These are phyloP conservation scores for Acanthosepion pharaonis DNA, from an alignment of 2,888 invertebrate genomes.

Conservation along the genomic window DNA sequence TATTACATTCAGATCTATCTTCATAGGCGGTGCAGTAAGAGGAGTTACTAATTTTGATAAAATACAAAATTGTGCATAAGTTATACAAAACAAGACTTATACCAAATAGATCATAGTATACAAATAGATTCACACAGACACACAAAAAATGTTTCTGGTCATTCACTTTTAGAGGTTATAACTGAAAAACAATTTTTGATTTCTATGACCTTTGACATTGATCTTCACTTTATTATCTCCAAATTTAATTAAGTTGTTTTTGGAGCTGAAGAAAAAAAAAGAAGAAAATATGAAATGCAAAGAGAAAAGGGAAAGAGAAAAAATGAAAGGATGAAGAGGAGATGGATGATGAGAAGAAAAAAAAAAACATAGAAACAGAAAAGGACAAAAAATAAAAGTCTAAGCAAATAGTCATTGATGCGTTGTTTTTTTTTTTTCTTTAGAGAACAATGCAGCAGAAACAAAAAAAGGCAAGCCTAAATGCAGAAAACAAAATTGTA, in stretches of 20 bases:
- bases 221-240: neutral
- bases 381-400: neutral
- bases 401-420: neutral
- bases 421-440: neutral
- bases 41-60: too few relatives aligned
- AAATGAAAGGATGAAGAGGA: neutral
- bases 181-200: neutral
- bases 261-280: neutral
- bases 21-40: too few relatives aligned
- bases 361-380: neutral
- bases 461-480: too few relatives aligned
- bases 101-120: too few relatives aligned
- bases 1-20: too few relatives aligned
- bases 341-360: neutral
- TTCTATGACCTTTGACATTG: neutral
- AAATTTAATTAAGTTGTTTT: conserved; percentile 33
- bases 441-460: too few relatives aligned
- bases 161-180: neutral
- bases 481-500: neutral
- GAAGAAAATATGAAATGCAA: neutral
- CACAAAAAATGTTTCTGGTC: too few relatives aligned
- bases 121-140: too few relatives aligned
- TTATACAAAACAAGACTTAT: too few relatives aligned
- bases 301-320: neutral
- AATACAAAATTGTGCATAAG: too few relatives aligned